Evolutionary conservation across 2,113 vertebrate genomes (phyloP).

Genomic region (Dermatemys mawii): DNA sequence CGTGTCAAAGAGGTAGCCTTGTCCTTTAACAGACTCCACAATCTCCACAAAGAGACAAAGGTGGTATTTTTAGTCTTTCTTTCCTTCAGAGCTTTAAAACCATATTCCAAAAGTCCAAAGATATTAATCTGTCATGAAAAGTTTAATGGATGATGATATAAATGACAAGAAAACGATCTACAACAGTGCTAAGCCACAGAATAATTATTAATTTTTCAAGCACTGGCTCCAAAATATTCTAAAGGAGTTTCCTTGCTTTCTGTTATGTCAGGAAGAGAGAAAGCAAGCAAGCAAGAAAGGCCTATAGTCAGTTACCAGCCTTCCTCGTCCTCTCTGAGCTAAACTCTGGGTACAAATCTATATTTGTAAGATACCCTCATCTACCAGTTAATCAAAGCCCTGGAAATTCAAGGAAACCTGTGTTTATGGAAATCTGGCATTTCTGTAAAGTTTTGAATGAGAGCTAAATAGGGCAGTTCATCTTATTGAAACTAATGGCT

Average conservation of each 20-base stretch:
- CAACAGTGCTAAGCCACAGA: conserved; percentile 59
- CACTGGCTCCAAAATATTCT: conserved; percentile 48
- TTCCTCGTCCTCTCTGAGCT: conserved; percentile 54
- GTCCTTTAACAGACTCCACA: conserved; percentile 55
- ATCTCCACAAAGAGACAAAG: neutral
- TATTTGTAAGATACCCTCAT: conserved; percentile 80
- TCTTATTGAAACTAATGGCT: conserved; percentile 85
- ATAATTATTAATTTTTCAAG: conserved; percentile 74
- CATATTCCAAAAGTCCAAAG: conserved; percentile 59
- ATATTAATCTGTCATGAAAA: conserved; percentile 73
- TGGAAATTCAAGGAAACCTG: conserved; percentile 85
- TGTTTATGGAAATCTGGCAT: conserved; percentile 87
- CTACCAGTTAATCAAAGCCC: conserved; percentile 83
- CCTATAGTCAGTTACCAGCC: conserved; percentile 47
- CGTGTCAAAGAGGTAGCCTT: conserved; percentile 8
- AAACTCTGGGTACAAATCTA: conserved; percentile 77
- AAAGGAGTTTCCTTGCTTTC: conserved; percentile 61
- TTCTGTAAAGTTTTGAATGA: conserved; percentile 86
- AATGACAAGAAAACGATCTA: conserved; percentile 68
- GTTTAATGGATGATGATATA: conserved; percentile 63
- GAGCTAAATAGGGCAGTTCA: conserved; percentile 88
- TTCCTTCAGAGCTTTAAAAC: conserved; percentile 65
- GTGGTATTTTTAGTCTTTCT: conserved; percentile 42
- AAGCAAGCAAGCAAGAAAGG: neutral
- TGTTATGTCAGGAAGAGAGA: conserved; percentile 48